A percentile compares a stretch with the other conserved stretches of the same genome.
These are phyloP conservation scores for Loriculus beryllinus DNA, from an alignment of 2,797 vertebrate species.

Conservation along the genomic window DNA sequence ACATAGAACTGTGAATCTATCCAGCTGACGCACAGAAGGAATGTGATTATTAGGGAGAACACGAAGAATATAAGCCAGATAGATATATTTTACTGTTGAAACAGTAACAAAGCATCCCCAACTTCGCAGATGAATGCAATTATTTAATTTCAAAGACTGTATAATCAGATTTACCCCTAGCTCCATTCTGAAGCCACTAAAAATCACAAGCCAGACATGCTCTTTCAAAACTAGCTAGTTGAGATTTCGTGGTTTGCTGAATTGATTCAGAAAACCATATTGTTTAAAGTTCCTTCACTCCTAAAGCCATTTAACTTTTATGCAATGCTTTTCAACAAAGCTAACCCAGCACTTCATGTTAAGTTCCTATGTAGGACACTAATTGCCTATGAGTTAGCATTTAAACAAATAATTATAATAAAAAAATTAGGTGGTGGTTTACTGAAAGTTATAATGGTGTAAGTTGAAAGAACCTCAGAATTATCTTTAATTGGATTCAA, in stretches of 20 bases:
- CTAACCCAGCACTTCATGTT: neutral
- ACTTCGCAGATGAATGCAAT: neutral
- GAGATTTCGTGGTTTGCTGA: neutral
- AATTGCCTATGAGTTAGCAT: constrained; percentile 30
- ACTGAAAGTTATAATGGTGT: constrained; percentile 30
- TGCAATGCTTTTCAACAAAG: neutral
- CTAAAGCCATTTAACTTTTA: neutral
- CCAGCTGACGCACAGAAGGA: neutral
- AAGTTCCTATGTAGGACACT: constrained; percentile 1
- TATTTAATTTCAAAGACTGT: neutral
- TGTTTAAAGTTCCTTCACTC: constrained; percentile 16
- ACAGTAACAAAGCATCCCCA: neutral
- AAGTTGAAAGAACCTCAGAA: constrained; percentile 56
- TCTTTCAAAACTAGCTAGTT: neutral
- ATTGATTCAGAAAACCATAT: neutral
- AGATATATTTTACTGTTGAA: neutral
- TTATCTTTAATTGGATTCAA: constrained; percentile 39
- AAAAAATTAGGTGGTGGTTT: constrained; percentile 60
- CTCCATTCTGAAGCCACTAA: neutral
- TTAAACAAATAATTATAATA: constrained; percentile 64
- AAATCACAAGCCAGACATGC: neutral
- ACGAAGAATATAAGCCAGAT: neutral
- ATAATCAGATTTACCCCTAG: neutral
- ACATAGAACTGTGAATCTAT: neutral
- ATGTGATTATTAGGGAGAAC: neutral